These are phyloP conservation scores for Rhabdomys dilectus DNA, from an alignment of 2,113 vertebrate species.

Conservation along the genomic window DNA sequence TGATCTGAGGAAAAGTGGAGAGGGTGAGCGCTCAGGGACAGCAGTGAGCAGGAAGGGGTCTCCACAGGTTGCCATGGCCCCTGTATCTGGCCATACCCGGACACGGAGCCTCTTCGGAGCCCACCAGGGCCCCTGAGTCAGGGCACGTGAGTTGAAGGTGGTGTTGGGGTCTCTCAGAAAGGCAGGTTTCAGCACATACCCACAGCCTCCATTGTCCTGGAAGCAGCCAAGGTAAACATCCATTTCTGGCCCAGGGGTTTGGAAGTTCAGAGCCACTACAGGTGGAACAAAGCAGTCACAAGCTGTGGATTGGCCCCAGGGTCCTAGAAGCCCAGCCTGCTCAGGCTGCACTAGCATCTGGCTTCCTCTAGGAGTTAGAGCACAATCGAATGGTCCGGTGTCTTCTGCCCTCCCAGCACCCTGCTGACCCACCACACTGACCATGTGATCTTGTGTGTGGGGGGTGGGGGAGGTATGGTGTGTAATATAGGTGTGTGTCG, in stretches of 20 bases:
- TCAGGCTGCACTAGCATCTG: background rate
- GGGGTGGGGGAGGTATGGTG: too few species aligned
- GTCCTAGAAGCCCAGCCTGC: background rate
- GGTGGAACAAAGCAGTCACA: background rate
- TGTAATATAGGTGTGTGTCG: background rate
- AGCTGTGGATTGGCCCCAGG: background rate
- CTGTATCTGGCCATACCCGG: slow-evolving; percentile 88
- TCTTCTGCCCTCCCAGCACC: background rate
- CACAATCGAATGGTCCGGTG: background rate
- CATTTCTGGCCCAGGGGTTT: slow-evolving; percentile 94
- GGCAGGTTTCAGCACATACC: slow-evolving; percentile 95
- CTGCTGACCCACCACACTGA: background rate
- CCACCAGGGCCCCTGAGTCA: slow-evolving; percentile 89
- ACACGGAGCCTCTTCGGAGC: slow-evolving; percentile 89
- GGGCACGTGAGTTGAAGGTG: slow-evolving; percentile 90
- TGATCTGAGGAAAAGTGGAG: slow-evolving; percentile 87
- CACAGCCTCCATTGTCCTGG: slow-evolving; percentile 92
- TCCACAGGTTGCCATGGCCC: background rate
- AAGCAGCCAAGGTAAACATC: slow-evolving; percentile 96
- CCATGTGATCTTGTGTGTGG: background rate
- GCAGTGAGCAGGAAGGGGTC: fast-evolving
- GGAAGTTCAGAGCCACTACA: slow-evolving; percentile 97
- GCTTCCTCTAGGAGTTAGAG: background rate
- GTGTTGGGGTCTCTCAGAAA: slow-evolving; percentile 91
- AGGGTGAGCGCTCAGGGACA: background rate